Evolutionary conservation across 2,113 vertebrate species (phyloP).

Genomic region (Cyphomyrus plagiostoma): DNA sequence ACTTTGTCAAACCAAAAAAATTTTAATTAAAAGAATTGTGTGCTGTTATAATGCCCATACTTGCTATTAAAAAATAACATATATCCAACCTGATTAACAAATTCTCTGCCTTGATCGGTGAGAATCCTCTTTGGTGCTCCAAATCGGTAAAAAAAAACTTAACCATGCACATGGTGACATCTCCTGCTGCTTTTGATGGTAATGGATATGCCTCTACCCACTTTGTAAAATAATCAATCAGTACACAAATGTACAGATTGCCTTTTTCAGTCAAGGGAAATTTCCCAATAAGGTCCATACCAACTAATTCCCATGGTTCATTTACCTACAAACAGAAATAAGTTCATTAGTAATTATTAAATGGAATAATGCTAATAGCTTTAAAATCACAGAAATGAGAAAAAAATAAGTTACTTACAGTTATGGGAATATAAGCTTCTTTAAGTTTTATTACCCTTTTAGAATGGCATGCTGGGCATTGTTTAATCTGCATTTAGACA

Average conservation of each 20-base stretch:
- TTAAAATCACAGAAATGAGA: background rate
- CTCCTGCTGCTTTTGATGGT: no score
- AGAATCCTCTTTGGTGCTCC: no score
- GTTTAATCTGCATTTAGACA: background rate
- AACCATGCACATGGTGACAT: no score
- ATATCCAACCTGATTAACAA: no score
- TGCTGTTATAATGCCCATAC: no score
- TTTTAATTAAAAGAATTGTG: no score
- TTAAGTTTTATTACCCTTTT: background rate
- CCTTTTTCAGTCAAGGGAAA: background rate
- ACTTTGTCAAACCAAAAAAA: no score
- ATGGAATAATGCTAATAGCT: background rate
- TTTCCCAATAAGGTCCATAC: background rate
- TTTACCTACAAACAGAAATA: background rate
- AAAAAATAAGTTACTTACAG: background rate
- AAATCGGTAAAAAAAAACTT: no score
- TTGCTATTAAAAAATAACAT: no score
- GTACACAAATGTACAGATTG: background rate
- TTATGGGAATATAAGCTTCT: background rate
- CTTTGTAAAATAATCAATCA: background rate
- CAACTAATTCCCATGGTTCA: background rate
- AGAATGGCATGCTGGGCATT: background rate
- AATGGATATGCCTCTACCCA: no score
- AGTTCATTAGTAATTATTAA: background rate
- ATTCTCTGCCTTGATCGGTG: no score